Evolutionary conservation across 2,888 invertebrate genomes (phyloP), one percentile per base, ranked within the genome.

Genomic region (Rhagonycha lutea): DNA sequence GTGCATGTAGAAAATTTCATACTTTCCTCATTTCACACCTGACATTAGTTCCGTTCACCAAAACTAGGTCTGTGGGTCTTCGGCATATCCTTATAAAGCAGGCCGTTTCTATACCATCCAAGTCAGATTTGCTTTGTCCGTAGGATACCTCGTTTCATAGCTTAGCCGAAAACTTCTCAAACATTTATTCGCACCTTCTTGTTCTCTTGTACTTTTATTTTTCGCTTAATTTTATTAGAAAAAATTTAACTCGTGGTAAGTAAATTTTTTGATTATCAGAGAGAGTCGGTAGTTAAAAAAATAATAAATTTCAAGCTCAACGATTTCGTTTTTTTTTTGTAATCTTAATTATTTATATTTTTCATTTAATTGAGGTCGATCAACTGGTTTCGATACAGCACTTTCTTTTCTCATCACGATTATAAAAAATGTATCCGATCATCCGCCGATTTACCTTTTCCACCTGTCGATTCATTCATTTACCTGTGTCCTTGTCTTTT

Each of bases 1-100:
- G 47, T 47, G 23, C 24, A 60, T 47, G 67, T 72, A 67, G 60
- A 60, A 67, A 68, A 23, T 28, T 69, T 61, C 60, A 68, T 70
- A 75, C 75, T 75, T 72, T 72, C 75, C 14, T 75, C 32, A 26
- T 24, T 65, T 65, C 65, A 61, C 75, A 72, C 77, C 72, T 70
- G 72, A 32, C 65, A 63, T 68, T 75, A 74, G 63, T 68, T 74
- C 76, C 75, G 72, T 70, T 73, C 28, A 68, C 74, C 63, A 77
- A 83, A 85, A 83, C 81, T 86, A 84, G 86, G 85, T 85, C 83
- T 84, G 73, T 83, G 82, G 85, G 84, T 85, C 86, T 82, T 78
- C 80, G 74, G 81, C 79, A 80, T 81, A 83, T 85, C 83, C 84
- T 84, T 86, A 85, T 85, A 86, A 85, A 85, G 84, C 81, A 77